Base-by-base conservation (phyloP, 2,888 invertebrate genomes). In the Lycaena phlaeas region DNA sequence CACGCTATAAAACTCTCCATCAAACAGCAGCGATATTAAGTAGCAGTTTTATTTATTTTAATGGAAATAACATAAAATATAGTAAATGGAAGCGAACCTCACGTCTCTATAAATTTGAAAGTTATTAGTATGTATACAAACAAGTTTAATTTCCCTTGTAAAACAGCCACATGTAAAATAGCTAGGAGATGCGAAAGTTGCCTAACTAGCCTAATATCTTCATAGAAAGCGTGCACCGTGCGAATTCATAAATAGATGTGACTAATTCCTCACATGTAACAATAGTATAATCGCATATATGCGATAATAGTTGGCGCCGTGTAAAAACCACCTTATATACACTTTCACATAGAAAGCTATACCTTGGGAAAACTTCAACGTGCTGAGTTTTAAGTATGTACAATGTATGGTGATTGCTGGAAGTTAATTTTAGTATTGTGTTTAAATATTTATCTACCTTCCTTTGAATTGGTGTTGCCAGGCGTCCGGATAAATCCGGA, bases 161-260 rank as follows among this genome's bases (percentile, higher is more conserved):
- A 15, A n/a, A n/a, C n/a, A n/a, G n/a, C n/a, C 14, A 29, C 29
- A 14, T 15, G 15, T 30, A 14, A 10, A 14, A 10, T 15, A 15
- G 30, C n/a, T 15, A 30, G n/a, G n/a, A 15, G 30, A 14, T 30
- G 30, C 30, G 30, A 30, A 18, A 18, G 18, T 6, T 18, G 18
- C 18, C 4, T 4, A 18, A 18, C 14, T 14, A 29, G 30, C 29
- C 4, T 29, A 34, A 31, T 37, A 34, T 14, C 30, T 22, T 14
- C 10, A 11, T 44, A 48, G 51, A 50, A 50, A 53, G 50, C 51
- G 43, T 36, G 47, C 48, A 49, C 48, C 45, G 53, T 54, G 52
- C 51, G 53, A 57, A 57, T 51, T 51, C 43, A 47, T 49, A 53
- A 53, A 48, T 45, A 48, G 40, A 40, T 40, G 31, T 34, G 26